Conservation (phyloP, 2,113 vertebrate species). For the Noctilio leporinus region DNA sequence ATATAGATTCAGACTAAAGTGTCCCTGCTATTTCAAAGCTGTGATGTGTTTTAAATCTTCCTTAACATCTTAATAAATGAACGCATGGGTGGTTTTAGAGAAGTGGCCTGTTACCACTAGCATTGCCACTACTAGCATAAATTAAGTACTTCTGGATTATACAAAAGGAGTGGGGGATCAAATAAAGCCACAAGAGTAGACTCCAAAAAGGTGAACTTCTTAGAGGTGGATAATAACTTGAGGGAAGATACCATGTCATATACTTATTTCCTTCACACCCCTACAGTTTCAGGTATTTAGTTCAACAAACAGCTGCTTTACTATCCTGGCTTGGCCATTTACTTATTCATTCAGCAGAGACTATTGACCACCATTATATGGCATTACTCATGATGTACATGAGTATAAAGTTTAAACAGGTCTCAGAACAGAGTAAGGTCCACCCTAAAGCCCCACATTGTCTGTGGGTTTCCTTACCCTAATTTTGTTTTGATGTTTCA, state of each 20-base stretch:
- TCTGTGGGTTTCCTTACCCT: background rate
- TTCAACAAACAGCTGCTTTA: background rate
- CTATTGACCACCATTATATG: background rate
- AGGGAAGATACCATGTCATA: background rate
- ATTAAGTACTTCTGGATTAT: background rate
- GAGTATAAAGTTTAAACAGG: background rate
- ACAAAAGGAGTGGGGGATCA: background rate
- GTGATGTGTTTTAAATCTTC: background rate
- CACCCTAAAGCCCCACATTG: background rate
- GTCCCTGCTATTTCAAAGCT: background rate
- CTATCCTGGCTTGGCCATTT: background rate
- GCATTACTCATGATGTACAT: background rate
- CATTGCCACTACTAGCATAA: background rate
- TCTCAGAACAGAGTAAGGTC: background rate
- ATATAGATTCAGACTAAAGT: background rate
- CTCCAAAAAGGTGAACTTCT: background rate
- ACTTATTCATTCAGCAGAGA: conserved; percentile 11
- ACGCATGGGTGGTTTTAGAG: background rate
- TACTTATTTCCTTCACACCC: background rate
- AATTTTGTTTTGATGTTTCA: background rate
- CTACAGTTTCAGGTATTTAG: background rate
- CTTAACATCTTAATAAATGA: background rate
- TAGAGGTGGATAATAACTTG: background rate
- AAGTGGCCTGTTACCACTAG: background rate
- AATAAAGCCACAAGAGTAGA: background rate